Evolutionary conservation across 2,113 vertebrate genomes (phyloP), one percentile per base, ranked within the genome.

Genomic region (Sinocyclocheilus anshuiensis): DNA sequence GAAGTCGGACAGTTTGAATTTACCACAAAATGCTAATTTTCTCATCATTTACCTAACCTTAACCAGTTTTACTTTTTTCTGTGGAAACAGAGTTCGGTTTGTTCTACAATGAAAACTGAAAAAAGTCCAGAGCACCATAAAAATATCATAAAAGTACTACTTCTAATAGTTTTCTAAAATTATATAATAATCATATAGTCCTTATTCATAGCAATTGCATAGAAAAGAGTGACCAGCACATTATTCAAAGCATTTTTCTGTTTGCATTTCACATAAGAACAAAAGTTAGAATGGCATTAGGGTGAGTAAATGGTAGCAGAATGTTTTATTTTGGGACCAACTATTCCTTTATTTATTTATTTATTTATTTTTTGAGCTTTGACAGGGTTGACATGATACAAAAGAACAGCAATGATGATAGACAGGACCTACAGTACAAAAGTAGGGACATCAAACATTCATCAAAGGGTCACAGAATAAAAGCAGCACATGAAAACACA

Each of bases 391-490:
- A 48, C 42, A 22, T 53, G 77, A 36, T 11, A 57, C 77, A 59
- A 81, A 65, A 81, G 12, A 48, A 22, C 42, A 36, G 8, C 3
- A 45, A 22, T 33, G 42, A 69, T 26, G 24, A 26, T 53, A 78
- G 53, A 78, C 39, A 63, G 78, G 29, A 79, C 20, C 29, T 26
- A 67, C 16, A 69, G 3, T 29, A 55, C 26, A 29, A 82, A 22
- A 65, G 18, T 36, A 33, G 0, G 45, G 18, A 74, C 81, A 84
- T 74, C 69, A 84, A 84, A 84, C 50, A 74, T 74, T 74, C 69
- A 74, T 84, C 82, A 74, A 74, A 57, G 69, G 12, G 6, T 55
- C 13, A 39, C 11, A 24, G 50, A 26, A n/a, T 57, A 74, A 57
- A 29, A 74, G 29, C 6, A 59, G 33, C 13, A 36, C 33, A 24